phyloP scores from a whole-genome alignment of 2,888 invertebrate species.

The Spisula solida region DNA sequence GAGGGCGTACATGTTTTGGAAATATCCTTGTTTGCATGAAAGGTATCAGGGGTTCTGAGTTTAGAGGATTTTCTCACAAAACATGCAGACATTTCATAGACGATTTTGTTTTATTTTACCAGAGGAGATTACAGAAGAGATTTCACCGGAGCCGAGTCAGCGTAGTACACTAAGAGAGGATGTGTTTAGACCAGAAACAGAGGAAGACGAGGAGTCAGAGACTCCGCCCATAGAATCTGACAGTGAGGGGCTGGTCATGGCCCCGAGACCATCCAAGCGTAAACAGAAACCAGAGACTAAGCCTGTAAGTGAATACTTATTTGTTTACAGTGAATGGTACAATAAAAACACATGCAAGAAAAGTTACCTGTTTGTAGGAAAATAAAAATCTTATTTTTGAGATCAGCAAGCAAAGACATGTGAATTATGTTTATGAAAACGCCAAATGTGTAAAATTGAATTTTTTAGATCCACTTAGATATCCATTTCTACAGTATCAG shows the following conservation, averaged over 20 bases:
- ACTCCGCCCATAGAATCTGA: slow-evolving; percentile 81
- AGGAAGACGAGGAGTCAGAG: slow-evolving; percentile 78
- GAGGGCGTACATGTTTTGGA: no score
- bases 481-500: no score
- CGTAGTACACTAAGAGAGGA: slow-evolving; percentile 65
- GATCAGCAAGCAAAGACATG: no score
- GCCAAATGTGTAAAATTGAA: no score
- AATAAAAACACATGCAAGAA: no score
- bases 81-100: not conserved
- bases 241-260: slow-evolving; percentile 84
- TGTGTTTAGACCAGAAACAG: slow-evolving; percentile 60
- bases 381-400: no score
- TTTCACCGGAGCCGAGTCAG: slow-evolving; percentile 62
- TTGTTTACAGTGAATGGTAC: no score
- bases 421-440: no score
- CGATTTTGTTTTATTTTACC: not conserved
- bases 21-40: no score
- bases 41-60: no score
- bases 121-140: slow-evolving; percentile 73
- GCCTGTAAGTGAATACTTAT: slow-evolving; percentile 67
- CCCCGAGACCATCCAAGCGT: slow-evolving; percentile 73
- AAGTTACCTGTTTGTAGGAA: no score
- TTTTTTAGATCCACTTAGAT: no score
- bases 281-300: slow-evolving; percentile 74
- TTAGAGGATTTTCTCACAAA: not conserved